Percentiles rank a stretch among this genome's conserved stretches.
These are phyloP conservation scores for Drosophila kohkoa DNA, from an alignment of 1,140 invertebrate genomes.

Conservation along the genomic window DNA sequence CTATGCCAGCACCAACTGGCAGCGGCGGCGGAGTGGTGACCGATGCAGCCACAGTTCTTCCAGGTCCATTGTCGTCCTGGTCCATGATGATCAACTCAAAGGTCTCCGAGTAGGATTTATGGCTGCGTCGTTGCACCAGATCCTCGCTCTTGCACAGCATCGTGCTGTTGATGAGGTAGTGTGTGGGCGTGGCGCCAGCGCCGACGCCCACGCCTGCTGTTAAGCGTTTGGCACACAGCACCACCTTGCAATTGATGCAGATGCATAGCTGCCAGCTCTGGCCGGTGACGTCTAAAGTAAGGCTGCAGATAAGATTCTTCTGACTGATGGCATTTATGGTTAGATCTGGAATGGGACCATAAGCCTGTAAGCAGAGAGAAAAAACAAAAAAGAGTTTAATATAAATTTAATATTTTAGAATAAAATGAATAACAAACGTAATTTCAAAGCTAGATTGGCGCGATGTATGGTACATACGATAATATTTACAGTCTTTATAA, in stretches of 20 bases:
- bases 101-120: slow-evolving; percentile 72
- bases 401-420: background rate
- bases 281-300: slow-evolving; percentile 55
- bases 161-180: slow-evolving; percentile 69
- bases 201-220: slow-evolving; percentile 1
- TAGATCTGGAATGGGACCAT: slow-evolving; percentile 74
- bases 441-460: no score
- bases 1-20: slow-evolving; percentile 19
- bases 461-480: no score
- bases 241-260: slow-evolving; percentile 75
- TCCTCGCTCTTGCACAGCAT: slow-evolving; percentile 72
- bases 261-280: slow-evolving; percentile 67
- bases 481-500: no score
- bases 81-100: slow-evolving; percentile 73
- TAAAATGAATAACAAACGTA: no score
- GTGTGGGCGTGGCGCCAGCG: slow-evolving; percentile 41
- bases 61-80: slow-evolving; percentile 17
- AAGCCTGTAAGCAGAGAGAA: slow-evolving; percentile 44
- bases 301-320: slow-evolving; percentile 55
- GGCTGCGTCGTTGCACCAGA: slow-evolving; percentile 46
- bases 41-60: slow-evolving; percentile 4
- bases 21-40: background rate
- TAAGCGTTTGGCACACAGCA: slow-evolving; percentile 67
- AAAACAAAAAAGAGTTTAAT: background rate
- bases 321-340: slow-evolving; percentile 58